Conservation (phyloP, 1,140 invertebrate genomes). For the Chrysoperla carnea region DNA sequence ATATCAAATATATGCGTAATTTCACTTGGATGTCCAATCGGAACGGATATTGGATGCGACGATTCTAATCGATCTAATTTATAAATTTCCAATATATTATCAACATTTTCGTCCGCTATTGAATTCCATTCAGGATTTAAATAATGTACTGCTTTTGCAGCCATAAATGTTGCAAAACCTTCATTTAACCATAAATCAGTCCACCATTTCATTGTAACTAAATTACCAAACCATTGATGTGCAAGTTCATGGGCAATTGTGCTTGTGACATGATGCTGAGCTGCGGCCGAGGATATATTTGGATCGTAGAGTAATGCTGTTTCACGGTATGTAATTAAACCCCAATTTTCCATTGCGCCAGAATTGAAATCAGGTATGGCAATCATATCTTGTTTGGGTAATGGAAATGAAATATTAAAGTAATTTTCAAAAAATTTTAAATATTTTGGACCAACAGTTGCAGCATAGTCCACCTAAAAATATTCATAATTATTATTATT, state of each 20-base stretch:
- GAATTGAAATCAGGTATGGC: conserved; percentile 80
- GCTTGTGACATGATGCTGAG: conserved; percentile 42
- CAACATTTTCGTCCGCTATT: conserved; percentile 39
- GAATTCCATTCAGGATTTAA: conserved; percentile 44
- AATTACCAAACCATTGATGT: conserved; percentile 66
- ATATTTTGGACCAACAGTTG: conserved; percentile 53
- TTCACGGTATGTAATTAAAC: conserved; percentile 39
- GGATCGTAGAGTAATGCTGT: conserved; percentile 54
- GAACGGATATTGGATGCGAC: conserved; percentile 40
- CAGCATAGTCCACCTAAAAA: conserved; percentile 25
- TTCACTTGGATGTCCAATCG: conserved; percentile 49
- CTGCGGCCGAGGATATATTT: conserved; percentile 35
- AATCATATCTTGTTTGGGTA: conserved; percentile 71
- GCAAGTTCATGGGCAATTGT: conserved; percentile 69
- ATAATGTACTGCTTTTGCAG: conserved; percentile 35
- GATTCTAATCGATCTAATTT: conserved; percentile 33
- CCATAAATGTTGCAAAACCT: conserved; percentile 65
- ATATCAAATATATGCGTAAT: conserved; percentile 78
- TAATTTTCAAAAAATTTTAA: conserved; percentile 64
- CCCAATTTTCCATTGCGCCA: conserved; percentile 70
- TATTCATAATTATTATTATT: conserved; percentile 1
- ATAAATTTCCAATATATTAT: conserved; percentile 32
- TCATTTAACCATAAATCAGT: conserved; percentile 76
- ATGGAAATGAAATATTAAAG: conserved; percentile 53
- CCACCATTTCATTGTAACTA: conserved; percentile 71